phyloP scores from a whole-genome alignment of 2,888 invertebrate species.

The Hyposoter didymator region DNA sequence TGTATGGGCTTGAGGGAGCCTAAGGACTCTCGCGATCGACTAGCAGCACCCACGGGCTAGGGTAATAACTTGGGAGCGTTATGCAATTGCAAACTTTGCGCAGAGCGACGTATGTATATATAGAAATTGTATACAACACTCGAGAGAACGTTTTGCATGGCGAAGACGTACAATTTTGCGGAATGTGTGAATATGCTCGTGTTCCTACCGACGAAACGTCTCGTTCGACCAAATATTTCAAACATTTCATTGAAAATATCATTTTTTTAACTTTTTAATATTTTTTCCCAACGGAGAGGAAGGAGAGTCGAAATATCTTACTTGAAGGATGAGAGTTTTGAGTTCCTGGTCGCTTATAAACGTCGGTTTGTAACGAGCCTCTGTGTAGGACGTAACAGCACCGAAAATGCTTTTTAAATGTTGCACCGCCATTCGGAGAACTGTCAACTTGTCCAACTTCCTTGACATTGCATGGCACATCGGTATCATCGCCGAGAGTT shows the following conservation, averaged over 20 bases:
- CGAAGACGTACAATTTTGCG: constrained; percentile 70
- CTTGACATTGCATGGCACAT: constrained; percentile 97
- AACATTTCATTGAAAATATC: no score
- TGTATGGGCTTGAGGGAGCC: constrained; percentile 37
- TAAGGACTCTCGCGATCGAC: constrained; percentile 10
- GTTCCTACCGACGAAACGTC: constrained; percentile 10
- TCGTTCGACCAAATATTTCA: background rate
- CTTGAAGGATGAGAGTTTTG: constrained; percentile 93
- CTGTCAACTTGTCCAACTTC: constrained; percentile 96
- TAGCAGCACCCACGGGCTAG: background rate
- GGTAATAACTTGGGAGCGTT: constrained; percentile 68
- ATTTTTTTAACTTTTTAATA: background rate
- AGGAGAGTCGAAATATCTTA: constrained; percentile 76
- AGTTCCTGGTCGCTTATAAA: constrained; percentile 95
- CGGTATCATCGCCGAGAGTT: constrained; percentile 95
- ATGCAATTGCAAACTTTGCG: constrained; percentile 73
- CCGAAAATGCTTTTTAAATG: constrained; percentile 93
- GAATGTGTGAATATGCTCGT: constrained; percentile 56
- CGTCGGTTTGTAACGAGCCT: constrained; percentile 91
- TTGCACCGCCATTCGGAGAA: constrained; percentile 96
- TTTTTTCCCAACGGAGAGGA: no score
- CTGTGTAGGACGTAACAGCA: constrained; percentile 90
- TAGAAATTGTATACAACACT: constrained; percentile 14
- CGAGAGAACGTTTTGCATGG: constrained; percentile 45
- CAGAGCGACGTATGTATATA: background rate